Conservation (phyloP, 2,888 invertebrate species). For the Phaonia tiefii region DNA sequence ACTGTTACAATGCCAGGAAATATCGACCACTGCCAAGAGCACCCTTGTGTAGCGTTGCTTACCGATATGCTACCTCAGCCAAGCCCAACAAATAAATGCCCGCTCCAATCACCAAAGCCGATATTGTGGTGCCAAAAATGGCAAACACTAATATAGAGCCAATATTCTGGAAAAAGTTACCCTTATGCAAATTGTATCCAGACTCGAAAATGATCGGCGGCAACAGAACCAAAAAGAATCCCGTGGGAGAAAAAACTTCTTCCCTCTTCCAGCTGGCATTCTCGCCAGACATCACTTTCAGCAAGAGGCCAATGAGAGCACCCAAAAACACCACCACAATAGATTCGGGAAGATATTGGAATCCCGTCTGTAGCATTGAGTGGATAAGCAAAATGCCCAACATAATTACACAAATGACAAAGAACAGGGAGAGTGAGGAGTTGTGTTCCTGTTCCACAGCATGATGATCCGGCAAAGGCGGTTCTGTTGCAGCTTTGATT, state of each 20-base stretch:
- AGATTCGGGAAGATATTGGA: slow-evolving; percentile 98
- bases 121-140: slow-evolving; percentile 97
- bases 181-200: slow-evolving; percentile 99
- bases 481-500: slow-evolving; percentile 85
- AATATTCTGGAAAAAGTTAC: slow-evolving; percentile 97
- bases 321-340: slow-evolving; percentile 98
- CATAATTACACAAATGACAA: slow-evolving; percentile 96
- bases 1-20: too few relatives aligned
- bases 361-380: slow-evolving; percentile 95
- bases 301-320: slow-evolving; percentile 93
- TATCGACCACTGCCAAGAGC: not conserved
- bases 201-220: slow-evolving; percentile 99
- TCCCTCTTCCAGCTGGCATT: slow-evolving; percentile 98
- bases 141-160: slow-evolving; percentile 99
- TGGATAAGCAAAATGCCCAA: slow-evolving; percentile 97
- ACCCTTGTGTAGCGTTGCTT: slow-evolving; percentile 27
- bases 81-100: slow-evolving; percentile 96
- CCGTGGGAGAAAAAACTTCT: slow-evolving; percentile 98
- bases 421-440: slow-evolving; percentile 98
- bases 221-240: slow-evolving; percentile 96
- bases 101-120: slow-evolving; percentile 97
- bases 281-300: slow-evolving; percentile 91
- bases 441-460: slow-evolving; percentile 98
- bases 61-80: slow-evolving; percentile 93
- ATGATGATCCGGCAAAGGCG: slow-evolving; percentile 92